A percentile compares a stretch with the other conserved stretches of the same genome.
Evolutionary conservation across 2,888 invertebrate species (phyloP).

Genomic region (Cataglyphis albicans): DNA sequence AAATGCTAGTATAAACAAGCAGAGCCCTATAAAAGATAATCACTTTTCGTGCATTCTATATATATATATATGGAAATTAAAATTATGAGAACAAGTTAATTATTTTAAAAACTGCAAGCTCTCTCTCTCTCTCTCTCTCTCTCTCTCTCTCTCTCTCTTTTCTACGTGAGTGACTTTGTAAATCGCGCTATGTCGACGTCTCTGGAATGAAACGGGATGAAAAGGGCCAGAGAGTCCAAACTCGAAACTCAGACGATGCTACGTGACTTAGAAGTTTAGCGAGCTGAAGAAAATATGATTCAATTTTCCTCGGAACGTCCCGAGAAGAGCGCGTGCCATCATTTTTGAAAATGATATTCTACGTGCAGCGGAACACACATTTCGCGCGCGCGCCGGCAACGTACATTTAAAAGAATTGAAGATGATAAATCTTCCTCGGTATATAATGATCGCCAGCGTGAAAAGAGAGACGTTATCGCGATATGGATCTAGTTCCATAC

Average conservation of each 20-base stretch:
- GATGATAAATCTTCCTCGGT: constrained; percentile 37
- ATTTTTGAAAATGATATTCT: constrained; percentile 54
- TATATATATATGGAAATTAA: not conserved
- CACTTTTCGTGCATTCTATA: too few species aligned
- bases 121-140: too few species aligned
- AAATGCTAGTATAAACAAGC: not conserved
- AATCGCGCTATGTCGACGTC: constrained; percentile 12
- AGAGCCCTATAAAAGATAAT: not conserved
- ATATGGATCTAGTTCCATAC: constrained; percentile 8
- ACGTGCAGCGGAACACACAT: constrained; percentile 38
- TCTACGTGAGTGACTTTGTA: constrained; percentile 29
- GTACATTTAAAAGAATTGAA: constrained; percentile 45
- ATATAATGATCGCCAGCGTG: constrained; percentile 12
- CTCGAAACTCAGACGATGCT: constrained; percentile 44
- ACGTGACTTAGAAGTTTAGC: constrained; percentile 52
- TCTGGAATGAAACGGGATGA: constrained; percentile 4
- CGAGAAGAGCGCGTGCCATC: constrained; percentile 47
- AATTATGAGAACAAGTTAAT: constrained; percentile 16
- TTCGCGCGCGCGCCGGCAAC: constrained; percentile 20
- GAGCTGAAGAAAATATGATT: constrained; percentile 52
- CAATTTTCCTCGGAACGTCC: constrained; percentile 46
- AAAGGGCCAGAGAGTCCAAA: constrained; percentile 26
- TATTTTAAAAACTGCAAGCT: constrained; percentile 8
- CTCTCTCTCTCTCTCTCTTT: too few species aligned
- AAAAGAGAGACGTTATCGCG: constrained; percentile 22